Conservation (phyloP, 2,797 vertebrate species). For the Smutsia temminckii region DNA sequence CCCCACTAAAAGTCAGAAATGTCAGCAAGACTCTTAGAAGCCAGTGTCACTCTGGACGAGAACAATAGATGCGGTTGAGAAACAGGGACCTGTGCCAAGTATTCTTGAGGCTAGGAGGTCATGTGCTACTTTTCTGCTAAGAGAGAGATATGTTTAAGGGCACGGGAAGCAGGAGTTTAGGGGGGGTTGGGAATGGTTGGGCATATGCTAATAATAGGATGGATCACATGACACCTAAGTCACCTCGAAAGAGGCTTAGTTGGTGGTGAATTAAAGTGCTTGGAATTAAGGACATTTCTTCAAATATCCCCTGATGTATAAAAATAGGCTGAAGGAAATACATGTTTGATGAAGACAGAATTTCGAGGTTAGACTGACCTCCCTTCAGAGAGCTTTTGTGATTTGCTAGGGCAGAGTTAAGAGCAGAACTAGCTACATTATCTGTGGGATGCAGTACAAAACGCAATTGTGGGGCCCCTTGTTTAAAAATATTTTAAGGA, state of each 20-base stretch:
- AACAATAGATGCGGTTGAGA: constrained; percentile 86
- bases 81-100: constrained; percentile 85
- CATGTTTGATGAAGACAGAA: constrained; percentile 90
- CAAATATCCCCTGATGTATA: constrained; percentile 82
- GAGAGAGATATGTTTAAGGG: constrained; percentile 84
- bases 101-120: constrained; percentile 87
- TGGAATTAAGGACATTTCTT: constrained; percentile 88
- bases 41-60: constrained; percentile 85
- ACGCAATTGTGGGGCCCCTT: neutral
- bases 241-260: constrained; percentile 88
- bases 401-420: constrained; percentile 76
- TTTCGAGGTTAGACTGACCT: constrained; percentile 85
- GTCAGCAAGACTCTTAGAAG: constrained; percentile 87
- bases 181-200: constrained; percentile 80
- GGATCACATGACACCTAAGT: constrained; percentile 87
- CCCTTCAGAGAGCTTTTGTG: constrained; percentile 36
- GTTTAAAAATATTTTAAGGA: neutral
- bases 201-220: constrained; percentile 86
- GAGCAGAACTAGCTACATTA: neutral
- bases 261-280: constrained; percentile 87
- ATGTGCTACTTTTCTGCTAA: constrained; percentile 85
- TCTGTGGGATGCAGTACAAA: no score
- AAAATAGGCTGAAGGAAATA: constrained; percentile 89
- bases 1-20: constrained; percentile 89
- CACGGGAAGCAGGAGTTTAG: constrained; percentile 82